Base-by-base conservation (phyloP, 2,113 vertebrate genomes). In the Petaurus breviceps region DNA sequence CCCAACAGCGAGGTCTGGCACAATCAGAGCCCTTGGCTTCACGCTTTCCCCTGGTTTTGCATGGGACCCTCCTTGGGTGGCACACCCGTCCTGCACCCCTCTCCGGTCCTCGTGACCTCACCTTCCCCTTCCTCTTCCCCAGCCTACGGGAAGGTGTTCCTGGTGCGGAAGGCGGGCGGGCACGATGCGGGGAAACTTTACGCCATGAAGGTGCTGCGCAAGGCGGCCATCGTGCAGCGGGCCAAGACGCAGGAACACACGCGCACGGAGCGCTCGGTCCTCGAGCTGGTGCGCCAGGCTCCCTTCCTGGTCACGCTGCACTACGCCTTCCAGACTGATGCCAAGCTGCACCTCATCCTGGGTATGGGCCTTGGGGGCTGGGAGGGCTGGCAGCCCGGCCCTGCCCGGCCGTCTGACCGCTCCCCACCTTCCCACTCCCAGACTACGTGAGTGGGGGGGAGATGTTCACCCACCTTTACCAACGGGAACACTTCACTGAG, bases 121-220 rank as follows among this genome's bases (percentile, higher is more conserved):
- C 22, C 7, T 96, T 92, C 47, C 90, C 90, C 77, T 31, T 31
- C 55, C 95, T 23, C 96, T 96, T 96, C 94, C 98, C 89, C 98
- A 99, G 99, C 99, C 92, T 99, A 99, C 14, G 99, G 99, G 92
- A 99, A 99, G 97, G 99, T 99, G 96, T 99, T 99, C 97, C 98
- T 99, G 97, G 99, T 99, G 93, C 98, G 99, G 91, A 99, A 99
- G 98, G 99, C 99, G 84, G 99, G 98, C 0, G 99, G 99, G 6
- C 99, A 99, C 3, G 99, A 99, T 93, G 98, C 97, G 8, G 99
- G 98, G 89, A 99, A 99, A 98, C 99, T 99, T 0, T 99, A 99
- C 50, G 99, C 99, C 57, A 99, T 99, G 99, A 99, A 99, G 98
- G 99, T 99, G 96, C 98, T 99, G 95, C 99, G 99, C 98, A 99